These are phyloP conservation scores for Coelinius sp. DNA, from an alignment of 2,888 invertebrate genomes.

Conservation along the genomic window DNA sequence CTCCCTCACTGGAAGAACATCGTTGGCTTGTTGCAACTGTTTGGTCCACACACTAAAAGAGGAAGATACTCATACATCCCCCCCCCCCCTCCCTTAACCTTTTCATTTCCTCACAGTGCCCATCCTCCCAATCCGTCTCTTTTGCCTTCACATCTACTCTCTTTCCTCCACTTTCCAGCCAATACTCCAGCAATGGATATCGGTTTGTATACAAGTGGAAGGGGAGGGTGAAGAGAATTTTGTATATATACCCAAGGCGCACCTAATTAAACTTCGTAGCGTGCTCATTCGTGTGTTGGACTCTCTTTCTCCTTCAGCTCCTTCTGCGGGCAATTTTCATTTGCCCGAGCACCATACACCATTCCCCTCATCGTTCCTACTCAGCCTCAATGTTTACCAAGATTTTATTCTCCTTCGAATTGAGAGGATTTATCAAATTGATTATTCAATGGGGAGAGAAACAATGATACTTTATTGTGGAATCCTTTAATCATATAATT, in stretches of 20 bases:
- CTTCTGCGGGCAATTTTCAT: constrained; percentile 44
- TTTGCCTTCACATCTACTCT: constrained; percentile 34
- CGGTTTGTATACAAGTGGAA: constrained; percentile 52
- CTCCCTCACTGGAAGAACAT: constrained; percentile 36
- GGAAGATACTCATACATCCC: constrained; percentile 37
- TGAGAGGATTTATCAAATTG: constrained; percentile 3
- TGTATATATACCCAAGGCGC: constrained; percentile 43
- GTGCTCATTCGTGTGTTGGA: constrained; percentile 45
- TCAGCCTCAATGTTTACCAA: constrained; percentile 7
- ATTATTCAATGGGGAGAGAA: neutral
- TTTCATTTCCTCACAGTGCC: constrained; percentile 23
- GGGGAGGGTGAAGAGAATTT: neutral
- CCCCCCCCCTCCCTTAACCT: constrained; percentile 20
- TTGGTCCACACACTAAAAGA: constrained; percentile 31
- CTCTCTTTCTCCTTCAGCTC: constrained; percentile 31
- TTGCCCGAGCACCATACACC: constrained; percentile 36
- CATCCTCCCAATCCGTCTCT: constrained; percentile 18
- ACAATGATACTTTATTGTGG: neutral
- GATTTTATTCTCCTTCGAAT: neutral
- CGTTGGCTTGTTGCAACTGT: constrained; percentile 34
- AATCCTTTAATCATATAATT: too few species aligned
- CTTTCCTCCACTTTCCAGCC: constrained; percentile 39
- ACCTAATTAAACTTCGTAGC: constrained; percentile 63
- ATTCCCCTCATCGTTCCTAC: constrained; percentile 20
- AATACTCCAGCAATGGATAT: constrained; percentile 54